phyloP scores from a whole-genome alignment of 2,113 vertebrate genomes.

The Triplophysa rosa region DNA sequence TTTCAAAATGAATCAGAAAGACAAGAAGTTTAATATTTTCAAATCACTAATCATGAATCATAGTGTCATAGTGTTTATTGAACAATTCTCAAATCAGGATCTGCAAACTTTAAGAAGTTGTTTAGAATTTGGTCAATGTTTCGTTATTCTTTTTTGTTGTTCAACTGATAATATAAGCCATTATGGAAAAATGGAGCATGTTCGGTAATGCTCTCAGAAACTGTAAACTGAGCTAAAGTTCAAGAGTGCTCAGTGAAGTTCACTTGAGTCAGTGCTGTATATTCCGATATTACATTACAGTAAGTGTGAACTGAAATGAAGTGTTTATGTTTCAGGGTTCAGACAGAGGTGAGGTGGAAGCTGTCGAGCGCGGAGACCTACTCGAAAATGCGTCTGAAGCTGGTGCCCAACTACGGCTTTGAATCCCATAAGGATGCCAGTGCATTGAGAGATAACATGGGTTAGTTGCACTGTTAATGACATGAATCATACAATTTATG shows the following conservation, averaged over 20 bases:
- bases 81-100: no score
- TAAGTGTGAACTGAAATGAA: neutral
- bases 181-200: no score
- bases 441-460: conserved; percentile 92
- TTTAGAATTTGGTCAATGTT: no score
- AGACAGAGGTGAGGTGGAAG: conserved; percentile 81
- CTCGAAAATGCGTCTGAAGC: conserved; percentile 93
- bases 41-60: no score
- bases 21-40: no score
- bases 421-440: conserved; percentile 89
- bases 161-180: no score
- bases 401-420: conserved; percentile 91
- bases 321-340: conserved; percentile 59
- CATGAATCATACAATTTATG: neutral
- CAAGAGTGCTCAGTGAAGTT: neutral
- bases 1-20: no score
- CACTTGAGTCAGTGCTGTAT: neutral
- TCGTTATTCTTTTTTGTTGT: no score
- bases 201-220: no score
- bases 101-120: no score
- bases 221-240: neutral
- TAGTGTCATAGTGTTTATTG: no score
- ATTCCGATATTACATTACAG: neutral
- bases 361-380: conserved; percentile 90
- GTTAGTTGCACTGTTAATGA: conserved; percentile 63